Evolutionary conservation across 2,888 invertebrate genomes (phyloP).

Genomic region (Dryocosmus kuriphilus): DNA sequence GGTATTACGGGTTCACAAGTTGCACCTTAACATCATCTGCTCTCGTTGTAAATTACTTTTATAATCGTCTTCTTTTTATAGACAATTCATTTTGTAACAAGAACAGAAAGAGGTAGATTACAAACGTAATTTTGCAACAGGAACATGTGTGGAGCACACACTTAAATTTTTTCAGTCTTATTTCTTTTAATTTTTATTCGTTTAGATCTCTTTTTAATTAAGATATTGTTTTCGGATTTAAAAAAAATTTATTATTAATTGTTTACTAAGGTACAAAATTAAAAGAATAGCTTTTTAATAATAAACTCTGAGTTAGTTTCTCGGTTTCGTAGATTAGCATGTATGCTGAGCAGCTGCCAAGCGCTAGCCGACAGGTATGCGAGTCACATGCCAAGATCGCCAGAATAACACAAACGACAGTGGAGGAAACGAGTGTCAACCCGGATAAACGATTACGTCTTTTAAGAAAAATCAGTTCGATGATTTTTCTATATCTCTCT

Average conservation of each 20-base stretch:
- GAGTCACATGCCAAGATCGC: slow-evolving; percentile 51
- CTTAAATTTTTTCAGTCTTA: not conserved
- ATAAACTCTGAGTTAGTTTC: not conserved
- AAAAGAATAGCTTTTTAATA: not conserved
- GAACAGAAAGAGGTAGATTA: not conserved
- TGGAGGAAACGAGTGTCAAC: slow-evolving; percentile 41
- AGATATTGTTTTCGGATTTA: not conserved
- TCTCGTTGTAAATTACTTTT: no score
- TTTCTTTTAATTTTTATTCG: not conserved
- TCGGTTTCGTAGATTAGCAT: slow-evolving; percentile 35
- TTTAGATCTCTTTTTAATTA: not conserved
- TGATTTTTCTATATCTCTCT: slow-evolving; percentile 40
- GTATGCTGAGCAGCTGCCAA: slow-evolving; percentile 64
- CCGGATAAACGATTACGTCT: slow-evolving; percentile 49
- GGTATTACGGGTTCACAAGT: no score
- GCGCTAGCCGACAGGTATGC: slow-evolving; percentile 68
- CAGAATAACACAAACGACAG: slow-evolving; percentile 56
- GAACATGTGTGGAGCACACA: not conserved
- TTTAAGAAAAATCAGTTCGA: slow-evolving; percentile 40
- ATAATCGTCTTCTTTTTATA: no score
- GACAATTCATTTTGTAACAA: not conserved
- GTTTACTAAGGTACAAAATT: not conserved
- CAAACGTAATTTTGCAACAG: not conserved
- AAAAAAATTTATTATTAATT: not conserved
- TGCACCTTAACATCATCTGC: no score